Conservation (phyloP, 2,797 vertebrate species). For the Amniataba percoides region DNA sequence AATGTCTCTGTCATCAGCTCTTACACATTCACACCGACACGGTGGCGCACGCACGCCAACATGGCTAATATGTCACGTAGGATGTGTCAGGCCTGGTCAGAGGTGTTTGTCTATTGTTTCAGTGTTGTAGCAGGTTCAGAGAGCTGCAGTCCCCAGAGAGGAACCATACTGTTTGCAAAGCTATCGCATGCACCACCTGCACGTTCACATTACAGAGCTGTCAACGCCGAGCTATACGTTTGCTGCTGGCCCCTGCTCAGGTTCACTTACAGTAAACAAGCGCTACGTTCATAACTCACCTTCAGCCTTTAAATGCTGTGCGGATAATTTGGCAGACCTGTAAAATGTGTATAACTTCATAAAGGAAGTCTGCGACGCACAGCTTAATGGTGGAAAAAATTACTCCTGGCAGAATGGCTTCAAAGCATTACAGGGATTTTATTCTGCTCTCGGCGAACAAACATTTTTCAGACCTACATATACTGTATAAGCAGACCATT, state of each 20-base stretch:
- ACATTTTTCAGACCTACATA: conserved; percentile 19
- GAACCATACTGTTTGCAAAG: conserved; percentile 50
- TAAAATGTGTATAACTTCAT: conserved; percentile 32
- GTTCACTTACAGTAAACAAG: conserved; percentile 24
- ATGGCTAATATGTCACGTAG: conserved; percentile 56
- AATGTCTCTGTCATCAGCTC: conserved; percentile 60
- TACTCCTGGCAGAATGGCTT: conserved; percentile 40
- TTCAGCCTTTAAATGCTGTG: conserved; percentile 14
- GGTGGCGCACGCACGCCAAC: conserved; percentile 11
- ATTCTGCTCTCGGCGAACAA: conserved; percentile 39
- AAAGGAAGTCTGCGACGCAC: conserved; percentile 31
- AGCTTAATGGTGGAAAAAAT: conserved; percentile 51
- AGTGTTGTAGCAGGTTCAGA: conserved; percentile 15
- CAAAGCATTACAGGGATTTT: conserved; percentile 32
- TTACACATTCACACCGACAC: conserved; percentile 36
- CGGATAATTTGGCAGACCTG: conserved; percentile 10
- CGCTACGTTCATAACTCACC: conserved; percentile 45
- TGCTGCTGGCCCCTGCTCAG: conserved; percentile 18
- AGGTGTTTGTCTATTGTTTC: conserved; percentile 55
- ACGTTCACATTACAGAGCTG: conserved; percentile 39
- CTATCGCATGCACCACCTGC: conserved; percentile 35
- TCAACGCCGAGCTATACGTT: conserved; percentile 15
- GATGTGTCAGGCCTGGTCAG: conserved; percentile 41
- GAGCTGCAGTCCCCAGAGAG: conserved; percentile 42
- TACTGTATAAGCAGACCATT: conserved; percentile 16